Evolutionary conservation across 1,140 invertebrate species (phyloP), one percentile per base, ranked within the genome.

Genomic region (Ruditapes philippinarum): DNA sequence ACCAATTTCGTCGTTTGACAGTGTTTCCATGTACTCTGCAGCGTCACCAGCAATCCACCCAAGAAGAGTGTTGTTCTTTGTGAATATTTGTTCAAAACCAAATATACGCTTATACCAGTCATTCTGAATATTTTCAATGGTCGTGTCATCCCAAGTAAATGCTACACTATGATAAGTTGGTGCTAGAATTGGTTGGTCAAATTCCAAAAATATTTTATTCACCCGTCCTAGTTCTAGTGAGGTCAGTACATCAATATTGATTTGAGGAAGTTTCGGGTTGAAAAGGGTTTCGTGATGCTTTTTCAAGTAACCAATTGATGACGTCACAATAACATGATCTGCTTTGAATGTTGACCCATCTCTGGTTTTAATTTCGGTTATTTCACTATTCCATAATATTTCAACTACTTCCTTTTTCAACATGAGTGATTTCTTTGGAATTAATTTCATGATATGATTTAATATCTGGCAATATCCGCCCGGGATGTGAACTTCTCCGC

Each of bases 21-120:
- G 28, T 51, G 38, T n/a, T 84, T 84, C 82, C 82, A 84, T 84
- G 36, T 84, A 42, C 38, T 84, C 82, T 19, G 82, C 82, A 49
- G 42, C 62, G n/a, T 84, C 82, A 2, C 82, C 82, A 19, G 82
- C 14, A 17, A 84, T 38, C 82, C 82, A 84, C 0, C 40, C 82
- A 49, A 84, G 25, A 49, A 84, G 11, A 0, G 68, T 73, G 28
- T 84, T 84, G 25, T 45, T 28, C 42, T 84, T 84, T 3, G 62
- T 84, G 28, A 73, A 70, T 14, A 84, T 65, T 31, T 70, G 62
- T 12, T 84, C 82, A 31, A 84, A 73, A 42, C 82, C 82, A 54
- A 84, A 84, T 14, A 84, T 84, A 25, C 82, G 36, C 45, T 54
- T 84, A 68, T 49, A 84, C 82, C 82, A 84, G 22, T 57, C 28